Base-by-base conservation (phyloP, 2,888 invertebrate species). In the Tachystola acroxantha region DNA sequence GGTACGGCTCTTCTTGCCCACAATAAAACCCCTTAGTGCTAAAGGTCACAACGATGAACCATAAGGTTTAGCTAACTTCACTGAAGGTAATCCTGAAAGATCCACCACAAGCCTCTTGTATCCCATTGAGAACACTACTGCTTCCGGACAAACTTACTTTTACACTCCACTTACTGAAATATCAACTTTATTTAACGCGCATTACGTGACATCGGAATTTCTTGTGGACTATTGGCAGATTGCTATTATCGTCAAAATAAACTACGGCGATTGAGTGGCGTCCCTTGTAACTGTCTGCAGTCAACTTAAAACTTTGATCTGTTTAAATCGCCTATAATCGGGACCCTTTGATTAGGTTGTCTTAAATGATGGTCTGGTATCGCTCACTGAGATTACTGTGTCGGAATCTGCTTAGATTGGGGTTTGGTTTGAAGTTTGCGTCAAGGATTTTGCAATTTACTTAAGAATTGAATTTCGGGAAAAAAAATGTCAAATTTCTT, bases 51-150 rank as follows among this genome's bases (percentile, higher is more conserved):
- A 19, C 16, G 28, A 31, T 51, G 42, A 37, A 42, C 39, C 37
- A 42, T 37, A 42, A 50, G 51, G 45, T 45, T 46, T 43, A 45
- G 49, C 47, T 52, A 51, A 57, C 61, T 56, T 56, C 53, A 47
- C 53, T 35, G 48, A 36, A 45, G 37, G 45, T 68, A 68, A 70
- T 63, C 65, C 58, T 36, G 32, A 40, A 42, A 54, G 50, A 65
- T 64, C 60, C 49, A 40, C 61, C 59, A 26, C 60, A 65, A 67
- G 52, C 55, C 56, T 46, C 40, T 50, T 56, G 52, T 53, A 57
- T 56, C 60, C 57, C 47, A 45, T 45, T 46, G 53, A 46, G 43
- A 29, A 33, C 38, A 46, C 38, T 39, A 47, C 43, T 42, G 42
- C 37, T 30, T 46, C 29, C n/a, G 25, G 36, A 16, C 48, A 42